phyloP scores from a whole-genome alignment of 1,140 invertebrate species.

The Papilio machaon region DNA sequence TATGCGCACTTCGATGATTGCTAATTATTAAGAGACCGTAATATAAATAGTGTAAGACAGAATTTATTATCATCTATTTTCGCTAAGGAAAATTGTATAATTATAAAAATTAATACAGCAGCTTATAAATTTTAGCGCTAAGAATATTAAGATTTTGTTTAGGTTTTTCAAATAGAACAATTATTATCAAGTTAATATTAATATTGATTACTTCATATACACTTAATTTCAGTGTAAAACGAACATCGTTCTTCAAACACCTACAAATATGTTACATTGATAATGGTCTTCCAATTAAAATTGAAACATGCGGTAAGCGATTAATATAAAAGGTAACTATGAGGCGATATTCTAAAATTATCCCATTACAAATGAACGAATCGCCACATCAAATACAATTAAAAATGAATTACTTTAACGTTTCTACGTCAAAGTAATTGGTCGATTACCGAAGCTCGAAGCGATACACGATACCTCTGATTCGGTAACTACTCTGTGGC shows the following conservation, averaged over 20 bases:
- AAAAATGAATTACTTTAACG: slow-evolving; percentile 30
- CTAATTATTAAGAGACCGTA: neutral
- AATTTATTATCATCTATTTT: neutral
- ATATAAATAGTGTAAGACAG: neutral
- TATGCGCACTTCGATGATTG: neutral
- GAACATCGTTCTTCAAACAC: neutral
- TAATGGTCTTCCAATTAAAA: slow-evolving; percentile 6
- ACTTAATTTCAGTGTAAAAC: neutral
- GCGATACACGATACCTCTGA: slow-evolving; percentile 21
- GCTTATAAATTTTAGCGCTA: too few species aligned
- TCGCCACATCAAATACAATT: slow-evolving; percentile 30
- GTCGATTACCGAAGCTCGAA: slow-evolving; percentile 24
- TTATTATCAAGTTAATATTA: too few species aligned
- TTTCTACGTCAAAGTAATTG: slow-evolving; percentile 32
- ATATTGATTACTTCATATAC: too few species aligned
- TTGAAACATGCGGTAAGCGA: neutral
- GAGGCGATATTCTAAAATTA: slow-evolving; percentile 10
- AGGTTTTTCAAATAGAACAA: too few species aligned
- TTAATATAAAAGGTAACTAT: neutral
- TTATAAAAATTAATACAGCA: too few species aligned
- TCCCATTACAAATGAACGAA: slow-evolving; percentile 17
- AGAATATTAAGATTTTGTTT: too few species aligned
- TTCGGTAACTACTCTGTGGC: slow-evolving; percentile 28
- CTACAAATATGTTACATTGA: neutral
- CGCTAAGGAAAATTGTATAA: neutral